Base-by-base conservation (phyloP, 2,113 vertebrate species). In the Thryonomys swinderianus region DNA sequence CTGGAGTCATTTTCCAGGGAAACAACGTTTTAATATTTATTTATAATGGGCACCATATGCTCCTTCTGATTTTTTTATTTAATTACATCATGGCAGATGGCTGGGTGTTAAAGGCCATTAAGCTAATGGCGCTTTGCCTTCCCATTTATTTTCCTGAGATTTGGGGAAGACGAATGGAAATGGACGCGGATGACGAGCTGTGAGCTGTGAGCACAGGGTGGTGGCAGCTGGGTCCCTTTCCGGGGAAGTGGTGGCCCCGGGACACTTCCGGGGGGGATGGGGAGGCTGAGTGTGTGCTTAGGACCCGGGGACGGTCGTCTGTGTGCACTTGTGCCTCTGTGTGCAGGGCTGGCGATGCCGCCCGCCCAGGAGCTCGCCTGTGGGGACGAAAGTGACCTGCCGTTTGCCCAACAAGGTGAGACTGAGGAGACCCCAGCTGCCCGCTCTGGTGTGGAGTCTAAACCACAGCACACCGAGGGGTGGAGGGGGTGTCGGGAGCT, bases 41-140 rank as follows among this genome's bases (percentile, higher is more conserved):
- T 87, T 79, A 84, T 95, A 94, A 97, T 86, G 81, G 96, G 85
- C 71, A 88, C 95, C 97, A 96, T 97, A 96, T 97, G 96, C 71
- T 96, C 95, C 74, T 48, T 95, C 80, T 89, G 93, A 84, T 94
- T 96, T 96, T 95, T 96, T 97, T 92, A 96, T 95, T 97, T 96
- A 96, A 96, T 97, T 96, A 95, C 96, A 94, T 97, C 96, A 95
- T 64, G 88, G 96, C 97, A 97, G 97, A 97, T 97, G 97, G 96
- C 95, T 66, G 96, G 93, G 85, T 94, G 93, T 90, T 83, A 94
- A 94, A 94, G 97, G 95, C 94, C 96, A 85, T 95, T 85, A 90
- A 96, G 96, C 92, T 87, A 93, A 97, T 95, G 85, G 81, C 90
- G 84, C 82, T 90, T 94, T 42, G 96, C 95, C 86, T 95, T 94